Conservation (phyloP, 2,888 invertebrate species). For the Embidobia sp. region DNA sequence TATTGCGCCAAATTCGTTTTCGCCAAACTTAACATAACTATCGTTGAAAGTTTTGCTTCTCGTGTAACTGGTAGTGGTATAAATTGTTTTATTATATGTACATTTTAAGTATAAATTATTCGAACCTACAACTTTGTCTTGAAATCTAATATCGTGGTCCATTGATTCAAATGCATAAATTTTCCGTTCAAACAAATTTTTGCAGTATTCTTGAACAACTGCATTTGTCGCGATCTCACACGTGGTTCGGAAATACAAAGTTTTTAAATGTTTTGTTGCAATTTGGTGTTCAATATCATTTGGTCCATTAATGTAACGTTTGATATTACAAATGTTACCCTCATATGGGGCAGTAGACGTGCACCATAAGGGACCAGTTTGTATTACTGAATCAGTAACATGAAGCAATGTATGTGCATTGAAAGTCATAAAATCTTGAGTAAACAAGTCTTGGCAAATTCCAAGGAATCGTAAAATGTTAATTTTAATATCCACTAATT, state of each 20-base stretch:
- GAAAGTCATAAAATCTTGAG: slow-evolving; percentile 3
- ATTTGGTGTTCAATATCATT: slow-evolving; percentile 20
- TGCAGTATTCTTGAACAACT: slow-evolving; percentile 7
- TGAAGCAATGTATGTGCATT: slow-evolving; percentile 16
- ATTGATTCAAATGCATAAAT: too few relatives aligned
- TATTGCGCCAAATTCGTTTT: too few relatives aligned
- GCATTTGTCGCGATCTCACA: slow-evolving; percentile 1
- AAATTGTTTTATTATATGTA: too few relatives aligned
- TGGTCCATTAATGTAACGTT: slow-evolving; percentile 10
- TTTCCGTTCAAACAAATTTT: neutral
- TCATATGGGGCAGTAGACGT: slow-evolving; percentile 15
- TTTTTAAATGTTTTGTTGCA: slow-evolving; percentile 11
- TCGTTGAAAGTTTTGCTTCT: too few relatives aligned
- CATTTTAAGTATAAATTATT: too few relatives aligned
- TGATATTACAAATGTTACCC: slow-evolving; percentile 7
- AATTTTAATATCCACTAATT: too few relatives aligned
- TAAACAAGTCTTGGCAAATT: too few relatives aligned
- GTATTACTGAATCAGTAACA: neutral
- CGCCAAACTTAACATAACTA: too few relatives aligned
- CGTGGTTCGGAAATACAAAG: neutral
- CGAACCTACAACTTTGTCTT: too few relatives aligned
- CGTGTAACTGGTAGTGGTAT: too few relatives aligned
- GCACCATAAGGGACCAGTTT: slow-evolving; percentile 19
- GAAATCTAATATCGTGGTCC: too few relatives aligned
- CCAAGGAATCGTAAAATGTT: too few relatives aligned